Evolutionary conservation across 1,140 invertebrate genomes (phyloP), one percentile per base, ranked within the genome.

Genomic region (Cydia splendana): DNA sequence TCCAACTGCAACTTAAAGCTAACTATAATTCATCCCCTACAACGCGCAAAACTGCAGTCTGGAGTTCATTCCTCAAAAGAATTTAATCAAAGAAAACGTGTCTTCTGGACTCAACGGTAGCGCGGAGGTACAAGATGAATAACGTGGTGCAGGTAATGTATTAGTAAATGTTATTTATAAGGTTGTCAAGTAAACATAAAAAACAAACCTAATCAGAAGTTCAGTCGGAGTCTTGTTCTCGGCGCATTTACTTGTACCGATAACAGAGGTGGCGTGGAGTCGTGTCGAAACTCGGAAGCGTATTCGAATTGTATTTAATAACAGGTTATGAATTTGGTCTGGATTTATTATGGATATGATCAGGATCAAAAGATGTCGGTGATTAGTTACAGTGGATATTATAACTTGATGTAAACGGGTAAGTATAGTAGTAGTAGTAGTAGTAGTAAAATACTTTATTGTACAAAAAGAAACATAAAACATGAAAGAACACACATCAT

Each of bases 181-280:
- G 48, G 28, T 82, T 82, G 81, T 79, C 79, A 82, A 80, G 78
- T 79, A 81, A 71, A 77, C 74, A 78, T 78, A 87, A 83, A 62
- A 84, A 82, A 84, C 75, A 87, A 85, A 85, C 81, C 81, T 85
- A 87, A 89, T 87, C 85, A 87, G 79, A 82, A 84, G 82, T 80
- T 87, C 82, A 79, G 77, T 80, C 79, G 81, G 78, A 24, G 57
- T 83, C 84, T 84, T 86, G 81, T 83, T 84, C 85, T 81, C 79
- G 45, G 34, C 62, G 74, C 76, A 79, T 80, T 79, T 83, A 79
- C 81, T 81, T 79, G 78, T 78, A 78, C 76, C 78, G 76, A 79
- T 83, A 76, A 84, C 84, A 85, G 15, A 38, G 73, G 34, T 53
- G 51, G 73, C 30, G 45, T 85, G 78, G 85, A 85, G 77, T 76